These are phyloP conservation scores for Apis laboriosa DNA, from an alignment of 1,140 invertebrate genomes.

Conservation along the genomic window DNA sequence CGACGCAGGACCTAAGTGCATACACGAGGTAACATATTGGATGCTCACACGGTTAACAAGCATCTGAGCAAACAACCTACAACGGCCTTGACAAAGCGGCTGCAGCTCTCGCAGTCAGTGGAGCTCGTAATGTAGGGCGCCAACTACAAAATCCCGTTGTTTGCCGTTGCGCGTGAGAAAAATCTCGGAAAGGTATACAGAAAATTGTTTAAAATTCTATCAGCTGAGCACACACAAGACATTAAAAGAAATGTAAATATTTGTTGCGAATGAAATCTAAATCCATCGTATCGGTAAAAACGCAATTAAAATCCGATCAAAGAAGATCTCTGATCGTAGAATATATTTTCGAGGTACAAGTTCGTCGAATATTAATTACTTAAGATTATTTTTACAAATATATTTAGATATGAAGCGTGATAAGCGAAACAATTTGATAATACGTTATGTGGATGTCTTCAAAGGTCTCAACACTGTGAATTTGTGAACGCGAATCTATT, in stretches of 20 bases:
- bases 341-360: too few relatives aligned
- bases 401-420: not conserved
- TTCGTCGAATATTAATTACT: not conserved
- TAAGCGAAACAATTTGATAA: constrained; percentile 10
- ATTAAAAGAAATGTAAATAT: not conserved
- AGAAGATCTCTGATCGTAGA: not conserved
- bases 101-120: constrained; percentile 13
- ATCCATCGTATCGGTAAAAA: not conserved
- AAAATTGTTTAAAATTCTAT: not conserved
- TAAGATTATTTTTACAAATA: not conserved
- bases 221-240: not conserved
- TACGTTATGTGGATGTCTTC: constrained; percentile 5
- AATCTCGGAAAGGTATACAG: not conserved
- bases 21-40: constrained; percentile 65
- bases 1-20: constrained; percentile 66
- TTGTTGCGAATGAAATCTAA: not conserved
- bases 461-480: constrained; percentile 11
- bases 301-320: not conserved
- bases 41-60: constrained; percentile 68
- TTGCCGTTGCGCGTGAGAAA: not conserved
- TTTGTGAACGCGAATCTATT: constrained; percentile 15
- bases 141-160: not conserved
- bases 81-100: constrained; percentile 60
- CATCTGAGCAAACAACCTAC: constrained; percentile 66
- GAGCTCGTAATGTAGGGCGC: constrained; percentile 14